phyloP scores from a whole-genome alignment of 2,113 vertebrate species.

The Petaurus breviceps region DNA sequence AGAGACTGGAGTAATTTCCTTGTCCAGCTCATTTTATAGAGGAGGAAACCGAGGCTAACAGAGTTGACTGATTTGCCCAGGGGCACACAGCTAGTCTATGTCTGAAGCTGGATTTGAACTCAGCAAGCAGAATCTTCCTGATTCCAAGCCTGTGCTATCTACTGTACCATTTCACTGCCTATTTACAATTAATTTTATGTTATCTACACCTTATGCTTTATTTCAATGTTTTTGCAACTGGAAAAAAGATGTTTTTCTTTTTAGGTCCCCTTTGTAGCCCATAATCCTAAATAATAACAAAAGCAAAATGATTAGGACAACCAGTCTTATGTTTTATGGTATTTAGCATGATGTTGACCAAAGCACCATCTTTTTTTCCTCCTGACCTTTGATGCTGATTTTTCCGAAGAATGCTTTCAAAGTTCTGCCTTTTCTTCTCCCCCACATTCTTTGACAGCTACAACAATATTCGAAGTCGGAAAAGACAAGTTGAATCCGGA shows the following conservation, averaged over 20 bases:
- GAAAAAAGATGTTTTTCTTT: not conserved
- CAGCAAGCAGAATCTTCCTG: not conserved
- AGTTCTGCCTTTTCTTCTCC: not conserved
- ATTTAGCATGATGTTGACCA: not conserved
- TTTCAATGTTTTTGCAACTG: not conserved
- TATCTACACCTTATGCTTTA: not conserved
- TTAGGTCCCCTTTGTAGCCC: not conserved
- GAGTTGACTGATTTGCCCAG: not conserved
- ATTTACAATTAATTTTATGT: not conserved
- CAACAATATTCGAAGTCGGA: conserved; percentile 97
- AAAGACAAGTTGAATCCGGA: conserved; percentile 95
- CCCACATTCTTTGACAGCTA: conserved; percentile 83
- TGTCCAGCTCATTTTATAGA: not conserved
- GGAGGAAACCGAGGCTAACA: not conserved
- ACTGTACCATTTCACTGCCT: not conserved
- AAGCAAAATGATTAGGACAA: not conserved
- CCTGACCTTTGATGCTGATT: not conserved
- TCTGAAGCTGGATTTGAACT: not conserved
- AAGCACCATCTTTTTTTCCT: not conserved
- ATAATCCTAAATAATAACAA: not conserved
- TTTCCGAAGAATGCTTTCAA: not conserved
- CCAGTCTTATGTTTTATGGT: not conserved
- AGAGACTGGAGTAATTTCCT: not conserved
- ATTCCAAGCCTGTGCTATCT: not conserved
- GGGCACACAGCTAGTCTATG: not conserved